Conservation (phyloP, 2,797 vertebrate species). For the Myiotriccus ornatus region DNA sequence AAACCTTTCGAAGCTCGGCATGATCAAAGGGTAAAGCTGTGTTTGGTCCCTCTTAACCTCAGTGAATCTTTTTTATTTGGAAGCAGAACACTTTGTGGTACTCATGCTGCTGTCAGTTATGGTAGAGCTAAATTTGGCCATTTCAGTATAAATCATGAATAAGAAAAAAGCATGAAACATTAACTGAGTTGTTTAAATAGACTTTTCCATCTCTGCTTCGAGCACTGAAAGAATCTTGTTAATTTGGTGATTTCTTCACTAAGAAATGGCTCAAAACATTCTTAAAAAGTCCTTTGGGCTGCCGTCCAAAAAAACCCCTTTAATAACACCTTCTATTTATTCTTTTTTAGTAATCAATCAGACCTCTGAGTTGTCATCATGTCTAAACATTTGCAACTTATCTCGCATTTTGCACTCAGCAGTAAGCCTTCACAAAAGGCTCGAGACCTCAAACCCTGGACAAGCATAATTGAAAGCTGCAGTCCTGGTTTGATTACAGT, state of each 20-base stretch:
- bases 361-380: slow-evolving; percentile 16
- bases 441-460: slow-evolving; percentile 37
- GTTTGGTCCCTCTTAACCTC: neutral
- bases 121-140: neutral
- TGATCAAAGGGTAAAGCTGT: neutral
- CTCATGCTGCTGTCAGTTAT: neutral
- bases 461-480: slow-evolving; percentile 30
- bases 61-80: neutral
- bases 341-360: slow-evolving; percentile 42
- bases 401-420: slow-evolving; percentile 36
- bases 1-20: neutral
- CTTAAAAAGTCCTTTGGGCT: slow-evolving; percentile 20
- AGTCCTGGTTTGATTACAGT: slow-evolving; percentile 9
- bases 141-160: neutral
- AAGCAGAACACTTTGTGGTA: neutral
- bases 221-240: neutral
- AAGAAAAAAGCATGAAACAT: neutral
- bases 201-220: neutral
- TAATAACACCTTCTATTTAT: slow-evolving; percentile 48
- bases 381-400: slow-evolving; percentile 55
- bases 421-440: slow-evolving; percentile 29
- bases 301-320: slow-evolving; percentile 3
- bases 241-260: neutral
- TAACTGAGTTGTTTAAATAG: neutral
- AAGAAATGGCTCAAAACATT: slow-evolving; percentile 30